Evolutionary conservation across 2,113 vertebrate genomes (phyloP), one percentile per base, ranked within the genome.

Genomic region (Phalacrocorax aristotelis): DNA sequence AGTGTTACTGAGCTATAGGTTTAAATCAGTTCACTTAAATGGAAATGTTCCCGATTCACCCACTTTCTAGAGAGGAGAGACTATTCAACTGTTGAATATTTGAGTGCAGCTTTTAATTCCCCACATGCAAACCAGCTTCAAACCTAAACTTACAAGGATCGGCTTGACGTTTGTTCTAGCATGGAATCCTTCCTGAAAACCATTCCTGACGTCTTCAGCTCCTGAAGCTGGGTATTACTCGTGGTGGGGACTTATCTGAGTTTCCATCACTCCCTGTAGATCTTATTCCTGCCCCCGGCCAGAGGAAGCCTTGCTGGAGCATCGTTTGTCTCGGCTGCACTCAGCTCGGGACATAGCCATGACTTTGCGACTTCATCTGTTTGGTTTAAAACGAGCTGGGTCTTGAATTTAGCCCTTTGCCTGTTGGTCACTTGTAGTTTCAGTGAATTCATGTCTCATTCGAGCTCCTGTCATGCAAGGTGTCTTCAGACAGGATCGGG

Each of bases 381-480:
- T 29, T 4, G 9, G 5, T 58, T 76, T 93, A 20, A 91, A 70
- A 87, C 15, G 36, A 65, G 11, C 7, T 7, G 12, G 40, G 30
- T 69, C 44, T 69, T 71, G 16, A 66, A 21, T 72, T 32, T 51
- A 34, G 13, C 64, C 26, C 55, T 78, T 78, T 71, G 13, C 42
- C 13, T 83, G 32, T 23, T 87, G 65, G 36, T 68, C 52, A 5
- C 30, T 76, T 36, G 15, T 22, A 62, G 19, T 66, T 79, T 30
- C 58, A 64, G 61, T 51, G 51, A 66, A 30, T 0, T 84, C n/a
- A 11, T 0, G 0, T 38, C 14, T 86, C 9, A 2, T 42, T 69
- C 72, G 91, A 91, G 72, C 25, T 70, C 9, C 83, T 85, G 30
- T 61, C 11, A 3, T 14, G 7, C 30, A 29, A 77, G 46, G 29